A percentile compares a stretch with the other conserved stretches of the same genome.
These are phyloP conservation scores for Meloe dianella DNA, from an alignment of 2,888 invertebrate species.

Conservation along the genomic window DNA sequence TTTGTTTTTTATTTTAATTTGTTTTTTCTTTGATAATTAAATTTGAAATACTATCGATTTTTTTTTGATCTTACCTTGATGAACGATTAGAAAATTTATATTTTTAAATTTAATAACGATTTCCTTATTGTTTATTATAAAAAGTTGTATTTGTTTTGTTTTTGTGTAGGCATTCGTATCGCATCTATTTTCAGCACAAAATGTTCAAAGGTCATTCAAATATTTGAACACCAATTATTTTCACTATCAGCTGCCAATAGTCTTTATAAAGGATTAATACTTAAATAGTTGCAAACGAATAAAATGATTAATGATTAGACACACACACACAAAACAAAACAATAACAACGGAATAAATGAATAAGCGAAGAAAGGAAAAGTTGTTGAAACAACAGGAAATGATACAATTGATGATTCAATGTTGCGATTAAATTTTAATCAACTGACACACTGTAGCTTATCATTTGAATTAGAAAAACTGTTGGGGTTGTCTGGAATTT, in stretches of 20 bases:
- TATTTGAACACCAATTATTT: too few relatives aligned
- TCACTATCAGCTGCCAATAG: too few relatives aligned
- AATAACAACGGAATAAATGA: background rate
- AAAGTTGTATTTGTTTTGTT: background rate
- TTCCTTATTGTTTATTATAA: background rate
- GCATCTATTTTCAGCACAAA: too few relatives aligned
- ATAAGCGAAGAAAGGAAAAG: background rate
- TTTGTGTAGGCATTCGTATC: too few relatives aligned
- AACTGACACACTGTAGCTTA: background rate
- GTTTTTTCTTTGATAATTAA: background rate
- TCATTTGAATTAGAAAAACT: background rate
- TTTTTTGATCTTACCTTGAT: background rate
- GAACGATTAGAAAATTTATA: background rate
- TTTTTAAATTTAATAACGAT: background rate
- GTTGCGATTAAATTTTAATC: background rate
- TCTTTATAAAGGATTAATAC: too few relatives aligned
- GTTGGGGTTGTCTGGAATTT: background rate
- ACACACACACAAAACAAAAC: too few relatives aligned
- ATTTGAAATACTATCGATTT: too few relatives aligned
- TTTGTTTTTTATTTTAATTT: conserved; percentile 17
- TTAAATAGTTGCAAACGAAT: too few relatives aligned
- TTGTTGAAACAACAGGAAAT: background rate
- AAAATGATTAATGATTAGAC: too few relatives aligned
- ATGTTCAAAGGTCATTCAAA: too few relatives aligned
- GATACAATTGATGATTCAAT: background rate